These are phyloP conservation scores for Mionectes macconnelli DNA, from an alignment of 2,113 vertebrate species.

Conservation along the genomic window DNA sequence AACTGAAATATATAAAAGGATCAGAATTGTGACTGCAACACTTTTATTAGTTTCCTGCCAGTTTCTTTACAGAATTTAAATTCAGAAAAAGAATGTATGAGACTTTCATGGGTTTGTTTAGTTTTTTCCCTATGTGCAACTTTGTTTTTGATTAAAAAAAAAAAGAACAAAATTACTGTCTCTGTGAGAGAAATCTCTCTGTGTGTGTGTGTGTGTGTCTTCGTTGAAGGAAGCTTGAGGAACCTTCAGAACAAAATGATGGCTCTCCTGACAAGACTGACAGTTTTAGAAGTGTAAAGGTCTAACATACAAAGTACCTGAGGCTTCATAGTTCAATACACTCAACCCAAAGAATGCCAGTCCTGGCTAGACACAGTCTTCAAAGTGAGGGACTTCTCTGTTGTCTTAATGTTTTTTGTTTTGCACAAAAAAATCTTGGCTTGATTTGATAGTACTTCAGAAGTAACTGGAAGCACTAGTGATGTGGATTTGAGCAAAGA, in stretches of 20 bases:
- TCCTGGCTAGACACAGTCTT: neutral
- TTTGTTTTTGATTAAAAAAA: neutral
- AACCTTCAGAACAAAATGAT: neutral
- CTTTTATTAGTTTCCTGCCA: neutral
- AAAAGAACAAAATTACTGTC: neutral
- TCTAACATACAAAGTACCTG: fast-evolving
- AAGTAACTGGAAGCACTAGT: neutral
- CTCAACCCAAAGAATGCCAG: neutral
- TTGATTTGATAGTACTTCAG: neutral
- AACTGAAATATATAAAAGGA: neutral
- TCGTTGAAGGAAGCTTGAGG: neutral
- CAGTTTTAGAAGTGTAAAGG: neutral
- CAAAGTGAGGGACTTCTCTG: neutral
- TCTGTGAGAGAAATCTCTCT: neutral
- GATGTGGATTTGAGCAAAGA: neutral
- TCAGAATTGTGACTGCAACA: neutral
- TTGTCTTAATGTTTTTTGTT: neutral
- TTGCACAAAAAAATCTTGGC: neutral
- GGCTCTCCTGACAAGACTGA: neutral
- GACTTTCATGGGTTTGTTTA: neutral
- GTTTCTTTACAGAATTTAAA: neutral
- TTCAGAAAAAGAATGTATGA: neutral
- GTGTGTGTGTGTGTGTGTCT: neutral
- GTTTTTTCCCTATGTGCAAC: neutral
- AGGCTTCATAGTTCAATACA: neutral